Base-by-base conservation (phyloP, 2,797 vertebrate species). In the Okamejei kenojei region DNA sequence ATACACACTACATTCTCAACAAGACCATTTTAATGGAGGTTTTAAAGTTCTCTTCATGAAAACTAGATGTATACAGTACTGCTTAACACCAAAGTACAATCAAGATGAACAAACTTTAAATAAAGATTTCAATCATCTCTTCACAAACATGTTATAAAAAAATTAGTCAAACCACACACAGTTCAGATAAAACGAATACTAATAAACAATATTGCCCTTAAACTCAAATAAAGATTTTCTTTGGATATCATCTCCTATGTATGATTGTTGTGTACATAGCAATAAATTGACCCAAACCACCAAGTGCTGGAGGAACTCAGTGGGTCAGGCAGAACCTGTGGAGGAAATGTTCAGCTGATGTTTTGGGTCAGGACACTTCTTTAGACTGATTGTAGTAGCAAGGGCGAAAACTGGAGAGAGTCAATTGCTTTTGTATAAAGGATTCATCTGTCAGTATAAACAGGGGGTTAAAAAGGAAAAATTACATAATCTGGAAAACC, bases 11-110 rank as follows among this genome's bases (percentile, higher is more conserved):
- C 32, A 88, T 88, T 88, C 15, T 88, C 84, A 88, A 23, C 63
- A 88, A 68, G 61, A 35, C n/a, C 63, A 88, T 35, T 88, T 88
- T 35, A 88, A 88, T 88, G 21, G 84, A 68, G 63, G 32, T 11
- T 88, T 88, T 65, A 32, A 88, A 88, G 21, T 45, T 58, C 19
- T 68, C 84, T 88, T 88, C 63, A 68, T 10, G 54, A 88, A 35
- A 88, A 63, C 82, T 86, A 86, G 29, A 63, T 58, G 58, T 61
- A 68, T 88, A 68, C 84, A 88, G 84, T 35, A 88, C 84, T 88
- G 68, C 2, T 35, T 63, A 88, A 88, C 84, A 88, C 63, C 61
- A 65, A 63, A 65, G 21, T 68, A 88, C 61, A 88, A 88, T 68
- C 17, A 68, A 88, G 68, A 88, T 35, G 17, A 65, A 32, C 61